Base-by-base conservation (phyloP, 1,140 invertebrate species). In the Antheraea pernyi region DNA sequence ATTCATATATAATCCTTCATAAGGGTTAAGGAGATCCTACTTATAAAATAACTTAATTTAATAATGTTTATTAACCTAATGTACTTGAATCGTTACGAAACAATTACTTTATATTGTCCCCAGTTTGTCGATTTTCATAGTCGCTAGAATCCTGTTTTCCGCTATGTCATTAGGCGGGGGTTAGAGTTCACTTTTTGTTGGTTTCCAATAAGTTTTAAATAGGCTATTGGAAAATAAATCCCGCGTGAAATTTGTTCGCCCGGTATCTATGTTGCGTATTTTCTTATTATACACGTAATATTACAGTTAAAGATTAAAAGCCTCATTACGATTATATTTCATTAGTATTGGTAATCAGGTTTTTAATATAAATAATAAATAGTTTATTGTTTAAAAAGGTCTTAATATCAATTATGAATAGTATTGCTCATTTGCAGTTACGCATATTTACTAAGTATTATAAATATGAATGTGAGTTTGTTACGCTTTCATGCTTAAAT, bases 111-210 rank as follows among this genome's bases (percentile, higher is more conserved):
- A 53, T 53, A 16, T 53, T 53, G 46, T n/a, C 46, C 46, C 46
- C 46, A 53, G 46, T 53, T 53, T 53, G 46, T 5, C 46, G 46
- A 16, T 53, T 9, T 53, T 53, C 46, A n/a, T 53, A 53, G 46
- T 13, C 46, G 9, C 16, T 53, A 53, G 46, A 2, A n/a, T 65
- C 37, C 7, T 42, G 39, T 65, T 63, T 65, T 48, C 42, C 64
- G 64, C 42, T 42, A 42, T 68, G 58, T 65, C 72, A 70, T 74
- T 70, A 74, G 46, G 19, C 37, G 39, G 65, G 65, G 53, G 53
- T 73, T 64, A 65, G 30, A 61, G 39, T 36, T 69, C 53, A 60
- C 67, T 69, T 59, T 58, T 48, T 42, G 37, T 48, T 48, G 19
- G 19, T 42, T 65, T 48, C 64, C 64, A 65, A 65, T 65, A 65